Percentiles rank a stretch among this genome's conserved stretches.
phyloP scores from a whole-genome alignment of 1,140 invertebrate genomes.

The Phenacoccus solenopsis region DNA sequence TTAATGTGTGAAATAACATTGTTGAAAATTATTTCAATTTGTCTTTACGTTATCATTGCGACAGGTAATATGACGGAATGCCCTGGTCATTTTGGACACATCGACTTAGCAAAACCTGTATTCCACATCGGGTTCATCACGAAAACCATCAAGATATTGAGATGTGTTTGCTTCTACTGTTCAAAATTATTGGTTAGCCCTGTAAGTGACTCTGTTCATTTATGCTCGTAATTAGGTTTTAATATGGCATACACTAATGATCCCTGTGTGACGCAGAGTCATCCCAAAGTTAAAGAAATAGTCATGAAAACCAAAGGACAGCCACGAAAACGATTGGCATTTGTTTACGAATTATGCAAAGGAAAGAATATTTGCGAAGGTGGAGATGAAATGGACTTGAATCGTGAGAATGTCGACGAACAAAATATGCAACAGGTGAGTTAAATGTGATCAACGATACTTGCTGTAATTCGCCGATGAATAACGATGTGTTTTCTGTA shows the following conservation, averaged over 20 bases:
- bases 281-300: conserved; percentile 96
- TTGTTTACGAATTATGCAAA: conserved; percentile 97
- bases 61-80: conserved; percentile 88
- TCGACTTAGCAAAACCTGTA: conserved; percentile 95
- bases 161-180: conserved; percentile 97
- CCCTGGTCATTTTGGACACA: conserved; percentile 99
- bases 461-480: too few relatives aligned
- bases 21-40: conserved; percentile 16
- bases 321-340: conserved; percentile 80
- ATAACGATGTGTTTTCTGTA: conserved; percentile 4
- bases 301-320: conserved; percentile 95
- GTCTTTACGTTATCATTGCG: conserved; percentile 21
- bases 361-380: conserved; percentile 97
- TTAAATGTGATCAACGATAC: too few relatives aligned
- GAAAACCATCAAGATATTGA: conserved; percentile 90
- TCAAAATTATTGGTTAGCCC: conserved; percentile 89
- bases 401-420: conserved; percentile 47
- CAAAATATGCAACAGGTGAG: conserved; percentile 13
- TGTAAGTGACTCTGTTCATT: too few relatives aligned
- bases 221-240: conserved; percentile 20
- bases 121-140: conserved; percentile 97
- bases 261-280: conserved; percentile 42
- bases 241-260: not conserved
- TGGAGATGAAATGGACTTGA: conserved; percentile 91
- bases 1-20: not conserved